Base-by-base conservation (phyloP, 2,888 invertebrate genomes). In the Pammene fasciana region DNA sequence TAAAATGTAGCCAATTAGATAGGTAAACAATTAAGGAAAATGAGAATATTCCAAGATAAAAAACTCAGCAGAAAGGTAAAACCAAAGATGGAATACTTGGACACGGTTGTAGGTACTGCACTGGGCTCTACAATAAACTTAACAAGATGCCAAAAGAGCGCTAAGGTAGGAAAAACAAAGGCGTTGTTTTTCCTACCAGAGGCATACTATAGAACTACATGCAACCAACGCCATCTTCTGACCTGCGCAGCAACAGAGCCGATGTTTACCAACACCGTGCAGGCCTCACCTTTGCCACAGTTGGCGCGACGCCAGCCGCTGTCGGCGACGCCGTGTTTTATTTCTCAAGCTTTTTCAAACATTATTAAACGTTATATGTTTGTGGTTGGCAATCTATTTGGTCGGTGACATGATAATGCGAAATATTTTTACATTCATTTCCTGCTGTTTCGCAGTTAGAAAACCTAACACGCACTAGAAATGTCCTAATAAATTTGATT, bases 241-340 rank as follows among this genome's bases (percentile, higher is more conserved):
- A 50, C 18, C 7, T 26, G 50, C 50, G 50, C 50, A 48, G 48
- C 48, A 50, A 26, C 50, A 18, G 50, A n/a, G 18, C 50, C 11
- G 50, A 11, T 54, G 65, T 70, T 65, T 70, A 65, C 65, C 54
- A 70, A 65, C 70, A 70, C 18, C 65, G 13, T 13, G 72, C 65
- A 70, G 14, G 73, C 72, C 71, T 76, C 81, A 82, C 83, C 81
- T 83, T 74, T 77, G 79, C 67, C 82, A 75, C 80, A 82, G 75
- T 82, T 84, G 85, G 84, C 82, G 41, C 6, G n/a, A 41, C 38
- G 79, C 85, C 84, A 84, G 74, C 72, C 45, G 8, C 73, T 41
- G 68, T 43, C 71, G 50, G 61, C 72, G 62, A 14, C 65, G 56
- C n/a, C 18, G 46, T 34, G 52, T 60, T 73, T 70, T 67, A 66